Evolutionary conservation across 2,113 vertebrate species (phyloP).

Genomic region (Dicerorhinus sumatrensis): DNA sequence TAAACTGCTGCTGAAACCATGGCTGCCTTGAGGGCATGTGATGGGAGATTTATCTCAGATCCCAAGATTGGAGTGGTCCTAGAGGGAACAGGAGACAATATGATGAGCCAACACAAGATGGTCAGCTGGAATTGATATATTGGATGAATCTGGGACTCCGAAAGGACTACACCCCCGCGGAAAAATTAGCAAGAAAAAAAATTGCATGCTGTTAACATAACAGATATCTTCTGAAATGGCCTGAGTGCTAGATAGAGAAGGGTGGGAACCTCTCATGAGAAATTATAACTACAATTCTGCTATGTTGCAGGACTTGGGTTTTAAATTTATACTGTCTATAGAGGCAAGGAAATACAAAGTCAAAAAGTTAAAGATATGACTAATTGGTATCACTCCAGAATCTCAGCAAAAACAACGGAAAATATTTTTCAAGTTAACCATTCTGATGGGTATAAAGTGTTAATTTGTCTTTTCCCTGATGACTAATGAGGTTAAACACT

Average conservation of each 20-base stretch:
- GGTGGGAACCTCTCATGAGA: neutral
- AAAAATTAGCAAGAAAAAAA: neutral
- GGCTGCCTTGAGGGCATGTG: accelerated
- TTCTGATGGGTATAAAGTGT: neutral
- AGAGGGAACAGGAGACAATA: neutral
- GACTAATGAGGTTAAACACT: neutral
- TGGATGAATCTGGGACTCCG: neutral
- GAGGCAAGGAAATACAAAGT: neutral
- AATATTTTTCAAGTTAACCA: neutral
- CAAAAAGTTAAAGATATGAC: neutral
- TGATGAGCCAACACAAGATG: neutral
- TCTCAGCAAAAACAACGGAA: neutral
- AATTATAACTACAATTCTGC: neutral
- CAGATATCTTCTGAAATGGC: neutral
- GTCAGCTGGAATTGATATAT: neutral
- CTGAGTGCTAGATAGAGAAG: neutral
- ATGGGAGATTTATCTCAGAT: neutral
- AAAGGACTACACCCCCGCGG: neutral
- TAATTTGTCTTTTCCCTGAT: neutral
- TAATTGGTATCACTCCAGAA: neutral
- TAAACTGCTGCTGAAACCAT: neutral
- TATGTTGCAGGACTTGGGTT: neutral
- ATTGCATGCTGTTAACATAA: neutral
- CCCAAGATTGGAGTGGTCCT: neutral
- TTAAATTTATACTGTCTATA: neutral